Evolutionary conservation across 2,888 invertebrate genomes (phyloP).

Genomic region (Odontocerum albicorne): DNA sequence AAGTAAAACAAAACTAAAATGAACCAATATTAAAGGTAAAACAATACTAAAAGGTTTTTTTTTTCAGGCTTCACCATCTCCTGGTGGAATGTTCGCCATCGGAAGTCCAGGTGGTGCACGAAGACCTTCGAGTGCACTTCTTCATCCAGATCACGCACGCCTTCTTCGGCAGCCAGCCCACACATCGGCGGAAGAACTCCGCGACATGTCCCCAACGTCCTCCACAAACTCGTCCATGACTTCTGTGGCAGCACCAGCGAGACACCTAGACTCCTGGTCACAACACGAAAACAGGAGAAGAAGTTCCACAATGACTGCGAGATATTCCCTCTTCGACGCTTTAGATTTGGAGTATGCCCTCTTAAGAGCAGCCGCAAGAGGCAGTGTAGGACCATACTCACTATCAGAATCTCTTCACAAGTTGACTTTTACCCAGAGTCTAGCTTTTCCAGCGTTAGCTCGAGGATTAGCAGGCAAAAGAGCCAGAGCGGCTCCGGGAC

Average conservation of each 20-base stretch:
- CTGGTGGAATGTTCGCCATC: constrained; percentile 42
- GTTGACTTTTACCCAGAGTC: constrained; percentile 71
- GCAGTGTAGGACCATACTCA: constrained; percentile 71
- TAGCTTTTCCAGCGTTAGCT: constrained; percentile 72
- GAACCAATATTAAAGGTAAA: background rate
- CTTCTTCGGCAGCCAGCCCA: constrained; percentile 53
- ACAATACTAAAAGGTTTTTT: background rate
- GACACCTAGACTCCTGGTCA: constrained; percentile 43
- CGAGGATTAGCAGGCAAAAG: constrained; percentile 67
- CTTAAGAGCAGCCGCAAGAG: constrained; percentile 67
- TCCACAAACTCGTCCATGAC: constrained; percentile 63
- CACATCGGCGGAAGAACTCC: constrained; percentile 43
- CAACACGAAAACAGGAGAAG: constrained; percentile 53
- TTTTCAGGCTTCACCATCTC: constrained; percentile 51
- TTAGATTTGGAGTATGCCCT: constrained; percentile 71
- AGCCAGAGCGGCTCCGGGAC: constrained; percentile 49
- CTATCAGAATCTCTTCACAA: constrained; percentile 72
- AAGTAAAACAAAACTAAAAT: too few relatives aligned
- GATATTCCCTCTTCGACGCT: constrained; percentile 71
- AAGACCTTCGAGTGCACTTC: constrained; percentile 60
- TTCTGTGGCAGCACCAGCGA: constrained; percentile 48
- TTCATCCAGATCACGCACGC: constrained; percentile 72
- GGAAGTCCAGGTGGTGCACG: constrained; percentile 46
- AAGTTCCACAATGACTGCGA: constrained; percentile 62
- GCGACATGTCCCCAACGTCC: constrained; percentile 49